A percentile compares a stretch with the other conserved stretches of the same genome.
Evolutionary conservation across 2,113 vertebrate species (phyloP).

Genomic region (Heliornis fulica): DNA sequence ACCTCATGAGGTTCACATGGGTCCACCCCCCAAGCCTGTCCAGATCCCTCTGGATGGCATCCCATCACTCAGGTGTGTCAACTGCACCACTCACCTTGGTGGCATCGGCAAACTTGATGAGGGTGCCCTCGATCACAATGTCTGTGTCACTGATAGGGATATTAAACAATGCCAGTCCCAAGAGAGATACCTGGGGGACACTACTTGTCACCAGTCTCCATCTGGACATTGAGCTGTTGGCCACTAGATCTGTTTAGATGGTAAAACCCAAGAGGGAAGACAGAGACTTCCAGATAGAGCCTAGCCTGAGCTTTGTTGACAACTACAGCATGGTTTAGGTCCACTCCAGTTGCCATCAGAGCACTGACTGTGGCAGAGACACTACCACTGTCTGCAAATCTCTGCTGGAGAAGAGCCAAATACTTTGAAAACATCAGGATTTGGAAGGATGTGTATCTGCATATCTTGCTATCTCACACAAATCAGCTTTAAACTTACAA

Average conservation of each 20-base stretch:
- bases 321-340: neutral
- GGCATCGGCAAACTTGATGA: too few species aligned
- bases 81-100: too few species aligned
- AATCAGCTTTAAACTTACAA: neutral
- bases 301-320: neutral
- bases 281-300: neutral
- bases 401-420: neutral
- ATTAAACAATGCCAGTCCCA: too few species aligned
- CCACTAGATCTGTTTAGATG: neutral
- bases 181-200: too few species aligned
- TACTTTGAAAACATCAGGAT: neutral
- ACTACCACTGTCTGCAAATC: neutral
- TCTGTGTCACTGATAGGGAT: too few species aligned
- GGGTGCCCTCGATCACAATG: too few species aligned
- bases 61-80: too few species aligned
- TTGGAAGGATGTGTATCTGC: neutral
- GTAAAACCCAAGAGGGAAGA: neutral
- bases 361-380: rapidly evolving
- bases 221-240: too few species aligned
- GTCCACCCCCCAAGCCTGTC: too few species aligned
- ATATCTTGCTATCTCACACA: neutral
- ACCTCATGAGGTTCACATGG: too few species aligned
- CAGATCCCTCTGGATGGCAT: too few species aligned
- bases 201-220: too few species aligned
- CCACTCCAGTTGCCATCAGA: neutral